phyloP scores from a whole-genome alignment of 2,113 vertebrate genomes.

The Paradoxurus hermaphroditus region DNA sequence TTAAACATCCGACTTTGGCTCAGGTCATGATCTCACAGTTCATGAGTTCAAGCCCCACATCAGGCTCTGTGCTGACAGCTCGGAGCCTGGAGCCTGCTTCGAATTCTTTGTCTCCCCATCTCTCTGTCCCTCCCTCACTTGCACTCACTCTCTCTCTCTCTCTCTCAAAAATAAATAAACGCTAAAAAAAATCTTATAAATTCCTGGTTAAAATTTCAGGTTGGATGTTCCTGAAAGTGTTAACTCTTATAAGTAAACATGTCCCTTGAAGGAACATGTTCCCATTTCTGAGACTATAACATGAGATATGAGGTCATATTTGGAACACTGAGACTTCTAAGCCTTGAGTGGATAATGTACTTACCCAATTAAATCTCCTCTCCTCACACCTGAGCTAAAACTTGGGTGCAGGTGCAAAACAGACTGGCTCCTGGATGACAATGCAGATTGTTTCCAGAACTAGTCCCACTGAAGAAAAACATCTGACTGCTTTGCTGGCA shows the following conservation, averaged over 20 bases:
- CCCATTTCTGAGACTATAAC: not conserved
- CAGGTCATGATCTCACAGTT: too few relatives aligned
- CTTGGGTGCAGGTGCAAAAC: not conserved
- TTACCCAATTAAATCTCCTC: not conserved
- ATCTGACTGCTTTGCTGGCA: too few relatives aligned
- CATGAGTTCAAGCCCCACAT: too few relatives aligned
- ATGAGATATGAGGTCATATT: not conserved
- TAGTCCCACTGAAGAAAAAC: not conserved
- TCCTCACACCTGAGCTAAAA: not conserved
- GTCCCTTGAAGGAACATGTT: not conserved
- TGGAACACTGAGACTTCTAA: not conserved
- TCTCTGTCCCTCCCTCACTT: too few relatives aligned
- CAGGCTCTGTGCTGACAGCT: too few relatives aligned
- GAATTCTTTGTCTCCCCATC: too few relatives aligned
- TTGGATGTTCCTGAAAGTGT: not conserved
- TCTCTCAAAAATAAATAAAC: too few relatives aligned
- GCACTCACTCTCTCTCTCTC: too few relatives aligned
- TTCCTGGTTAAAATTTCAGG: not conserved
- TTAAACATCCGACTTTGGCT: too few relatives aligned
- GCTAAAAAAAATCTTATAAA: too few relatives aligned
- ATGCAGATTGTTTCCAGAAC: not conserved
- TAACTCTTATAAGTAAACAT: not conserved
- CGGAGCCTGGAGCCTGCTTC: too few relatives aligned
- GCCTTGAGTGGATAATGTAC: not conserved
- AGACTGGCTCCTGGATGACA: not conserved